These are phyloP conservation scores for Numida meleagris DNA, from an alignment of 2,113 vertebrate species.

Conservation along the genomic window DNA sequence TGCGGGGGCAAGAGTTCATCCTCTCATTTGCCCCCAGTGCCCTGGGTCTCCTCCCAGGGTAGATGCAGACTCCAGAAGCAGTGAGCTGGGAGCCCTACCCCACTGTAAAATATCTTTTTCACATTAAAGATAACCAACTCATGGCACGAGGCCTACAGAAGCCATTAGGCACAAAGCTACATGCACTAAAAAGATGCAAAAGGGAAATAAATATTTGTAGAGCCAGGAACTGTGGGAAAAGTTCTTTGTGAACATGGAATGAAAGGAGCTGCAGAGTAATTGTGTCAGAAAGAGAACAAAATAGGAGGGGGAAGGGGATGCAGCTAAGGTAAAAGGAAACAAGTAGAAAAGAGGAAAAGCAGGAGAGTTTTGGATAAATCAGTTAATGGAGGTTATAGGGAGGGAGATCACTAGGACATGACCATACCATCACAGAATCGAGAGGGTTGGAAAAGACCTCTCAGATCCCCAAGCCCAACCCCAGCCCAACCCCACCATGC, in stretches of 20 bases:
- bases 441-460: no score
- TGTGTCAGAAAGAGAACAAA: background rate
- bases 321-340: background rate
- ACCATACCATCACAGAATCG: no score
- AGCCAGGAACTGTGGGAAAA: background rate
- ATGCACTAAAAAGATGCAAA: background rate
- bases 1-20: background rate
- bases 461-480: no score
- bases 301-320: background rate
- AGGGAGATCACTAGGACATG: background rate
- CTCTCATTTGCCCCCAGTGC: background rate
- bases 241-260: background rate
- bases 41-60: background rate
- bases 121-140: background rate
- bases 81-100: background rate
- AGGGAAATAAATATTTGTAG: background rate
- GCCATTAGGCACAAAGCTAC: background rate
- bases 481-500: no score
- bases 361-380: background rate
- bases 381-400: accelerated
- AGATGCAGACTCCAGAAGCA: background rate
- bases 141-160: background rate
- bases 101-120: background rate
- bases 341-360: background rate
- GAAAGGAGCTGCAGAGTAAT: background rate